Evolutionary conservation across 2,888 invertebrate species (phyloP), one percentile per base, ranked within the genome.

Genomic region (Portevinia maculata): DNA sequence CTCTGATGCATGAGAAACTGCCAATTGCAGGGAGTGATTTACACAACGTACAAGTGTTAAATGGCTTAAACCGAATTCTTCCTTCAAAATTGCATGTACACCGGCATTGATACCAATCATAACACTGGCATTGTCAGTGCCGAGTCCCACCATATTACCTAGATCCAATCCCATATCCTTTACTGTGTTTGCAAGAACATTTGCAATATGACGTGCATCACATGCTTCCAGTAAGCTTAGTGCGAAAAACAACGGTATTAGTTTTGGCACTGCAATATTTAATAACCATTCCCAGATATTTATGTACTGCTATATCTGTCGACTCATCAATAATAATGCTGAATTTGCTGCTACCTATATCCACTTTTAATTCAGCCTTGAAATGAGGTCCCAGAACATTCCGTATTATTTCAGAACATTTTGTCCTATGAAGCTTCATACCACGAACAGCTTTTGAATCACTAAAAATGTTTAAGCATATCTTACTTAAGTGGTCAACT

Each of bases 311-410:
- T 48, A 48, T 48, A 48, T 48, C 48, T 6, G 48, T 48, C 0
- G 24, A 28, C 24, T 48, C 48, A 48, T 48, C 24, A 24, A 48
- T 48, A 6, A 48, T n/a, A 48, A 48, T 21, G 7, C 48, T 48
- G 13, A 48, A 48, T 24, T 21, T 21, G 13, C 13, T 48, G 4
- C 13, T 48, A 24, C 48, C 48, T 24, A 24, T n/a, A n/a, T n/a
- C 24, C n/a, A 11, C n/a, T 46, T 21, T 11, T 3, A 24, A 1
- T 28, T 48, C 6, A n/a, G 21, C 24, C 24, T 48, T 48, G 24
- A 48, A 48, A 48, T 48, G 24, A 24, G 46, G 46, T 7, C 13
- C 21, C 46, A 6, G 24, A 24, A 28, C 24, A 48, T 48, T 48
- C 24, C 7, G 46, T n/a, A 24, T 48, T 7, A 24, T 48, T 13